A percentile compares a stretch with the other conserved stretches of the same genome.
Evolutionary conservation across 2,888 invertebrate species (phyloP).

Genomic region (Darwinula stevensoni): DNA sequence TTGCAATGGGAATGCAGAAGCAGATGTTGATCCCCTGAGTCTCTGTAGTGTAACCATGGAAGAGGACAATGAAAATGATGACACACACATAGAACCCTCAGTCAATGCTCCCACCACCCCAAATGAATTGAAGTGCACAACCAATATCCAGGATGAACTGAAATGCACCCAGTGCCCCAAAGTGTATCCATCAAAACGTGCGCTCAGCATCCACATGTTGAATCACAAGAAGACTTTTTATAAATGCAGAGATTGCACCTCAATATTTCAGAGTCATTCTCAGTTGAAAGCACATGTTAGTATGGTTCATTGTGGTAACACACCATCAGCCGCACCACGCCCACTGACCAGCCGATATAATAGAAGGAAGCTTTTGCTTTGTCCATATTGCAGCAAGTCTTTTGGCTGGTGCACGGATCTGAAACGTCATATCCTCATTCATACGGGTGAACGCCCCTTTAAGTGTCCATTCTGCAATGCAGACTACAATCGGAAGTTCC

Average conservation of each 20-base stretch:
- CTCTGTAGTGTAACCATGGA: background rate
- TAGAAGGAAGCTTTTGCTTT: background rate
- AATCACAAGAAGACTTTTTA: too few relatives aligned
- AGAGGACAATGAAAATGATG: background rate
- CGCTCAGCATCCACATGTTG: too few relatives aligned
- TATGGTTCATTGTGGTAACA: background rate
- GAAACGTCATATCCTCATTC: constrained; percentile 18
- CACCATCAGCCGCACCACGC: too few relatives aligned
- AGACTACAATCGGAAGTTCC: constrained; percentile 17
- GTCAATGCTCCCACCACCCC: too few relatives aligned
- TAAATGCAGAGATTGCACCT: too few relatives aligned
- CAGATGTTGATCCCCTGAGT: constrained; percentile 1
- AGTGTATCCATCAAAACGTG: too few relatives aligned
- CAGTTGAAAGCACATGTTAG: background rate
- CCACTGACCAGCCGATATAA: too few relatives aligned
- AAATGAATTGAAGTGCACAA: background rate
- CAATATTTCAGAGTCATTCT: background rate
- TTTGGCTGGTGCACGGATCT: constrained; percentile 14
- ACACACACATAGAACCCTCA: background rate
- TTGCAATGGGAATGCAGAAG: background rate
- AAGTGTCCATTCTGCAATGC: constrained; percentile 16
- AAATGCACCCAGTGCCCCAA: background rate
- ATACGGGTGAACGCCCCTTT: constrained; percentile 18
- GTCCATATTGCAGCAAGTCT: background rate
- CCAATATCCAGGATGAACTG: background rate